phyloP scores from a whole-genome alignment of 1,140 invertebrate species.

The Probaryconus sp. region DNA sequence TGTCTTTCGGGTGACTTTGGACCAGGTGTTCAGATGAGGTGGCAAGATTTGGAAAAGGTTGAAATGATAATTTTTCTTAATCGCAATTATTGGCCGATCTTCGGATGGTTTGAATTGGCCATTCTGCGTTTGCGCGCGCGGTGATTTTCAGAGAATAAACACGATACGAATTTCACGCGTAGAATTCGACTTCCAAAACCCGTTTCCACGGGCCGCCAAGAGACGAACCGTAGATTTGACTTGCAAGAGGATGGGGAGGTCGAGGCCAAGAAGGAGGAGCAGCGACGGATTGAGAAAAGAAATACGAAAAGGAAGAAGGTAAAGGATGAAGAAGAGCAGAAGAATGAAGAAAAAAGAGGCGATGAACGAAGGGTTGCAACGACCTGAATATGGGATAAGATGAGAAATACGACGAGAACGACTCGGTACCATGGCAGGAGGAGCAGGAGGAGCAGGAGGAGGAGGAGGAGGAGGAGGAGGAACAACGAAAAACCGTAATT shows the following conservation, averaged over 20 bases:
- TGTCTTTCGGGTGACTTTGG: too few species aligned
- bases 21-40: too few species aligned
- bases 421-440: constrained; percentile 49
- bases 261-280: constrained; percentile 62
- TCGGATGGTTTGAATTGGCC: background rate
- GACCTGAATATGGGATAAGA: constrained; percentile 60
- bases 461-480: too few species aligned
- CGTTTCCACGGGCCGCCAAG: constrained; percentile 64
- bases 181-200: constrained; percentile 67
- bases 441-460: too few species aligned
- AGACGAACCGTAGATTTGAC: constrained; percentile 61
- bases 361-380: constrained; percentile 66
- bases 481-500: constrained; percentile 72
- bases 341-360: constrained; percentile 61
- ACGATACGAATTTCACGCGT: constrained; percentile 62
- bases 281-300: constrained; percentile 57
- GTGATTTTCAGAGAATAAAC: constrained; percentile 40
- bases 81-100: background rate
- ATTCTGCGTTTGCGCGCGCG: background rate
- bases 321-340: constrained; percentile 55
- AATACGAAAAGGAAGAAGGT: constrained; percentile 55
- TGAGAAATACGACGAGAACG: constrained; percentile 62
- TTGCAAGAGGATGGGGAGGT: constrained; percentile 57
- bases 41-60: too few species aligned
- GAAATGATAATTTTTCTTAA: too few species aligned